Percentiles rank a stretch among this genome's conserved stretches.
phyloP scores from a whole-genome alignment of 2,113 vertebrate genomes.

The Piliocolobus tephrosceles region DNA sequence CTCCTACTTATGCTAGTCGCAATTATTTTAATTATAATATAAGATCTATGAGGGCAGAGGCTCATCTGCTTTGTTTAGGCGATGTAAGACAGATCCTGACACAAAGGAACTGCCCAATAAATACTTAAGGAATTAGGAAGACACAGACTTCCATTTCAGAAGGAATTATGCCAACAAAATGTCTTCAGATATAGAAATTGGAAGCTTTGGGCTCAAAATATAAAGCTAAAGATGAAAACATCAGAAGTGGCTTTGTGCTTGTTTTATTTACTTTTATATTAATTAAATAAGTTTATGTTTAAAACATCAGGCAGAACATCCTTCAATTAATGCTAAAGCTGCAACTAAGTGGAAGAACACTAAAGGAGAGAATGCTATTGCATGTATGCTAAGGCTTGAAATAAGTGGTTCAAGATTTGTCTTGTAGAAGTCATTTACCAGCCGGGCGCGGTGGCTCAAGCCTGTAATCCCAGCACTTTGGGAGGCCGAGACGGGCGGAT shows the following conservation, averaged over 20 bases:
- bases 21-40: neutral
- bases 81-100: neutral
- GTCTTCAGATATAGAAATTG: neutral
- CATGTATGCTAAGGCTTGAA: neutral
- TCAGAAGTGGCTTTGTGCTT: neutral
- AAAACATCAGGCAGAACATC: neutral
- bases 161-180: neutral
- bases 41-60: neutral
- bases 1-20: neutral
- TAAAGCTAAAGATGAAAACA: neutral
- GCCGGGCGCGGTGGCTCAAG: too few species aligned
- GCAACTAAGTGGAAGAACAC: neutral
- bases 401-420: neutral
- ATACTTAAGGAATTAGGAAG: neutral
- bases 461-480: too few species aligned
- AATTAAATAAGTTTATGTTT: neutral
- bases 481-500: too few species aligned
- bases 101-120: neutral
- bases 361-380: neutral
- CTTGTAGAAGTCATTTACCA: neutral
- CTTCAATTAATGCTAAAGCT: neutral
- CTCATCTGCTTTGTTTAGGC: neutral
- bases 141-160: neutral
- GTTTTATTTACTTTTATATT: neutral
- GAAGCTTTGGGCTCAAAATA: neutral